phyloP scores from a whole-genome alignment of 2,113 vertebrate species.

The Hoplias malabaricus region DNA sequence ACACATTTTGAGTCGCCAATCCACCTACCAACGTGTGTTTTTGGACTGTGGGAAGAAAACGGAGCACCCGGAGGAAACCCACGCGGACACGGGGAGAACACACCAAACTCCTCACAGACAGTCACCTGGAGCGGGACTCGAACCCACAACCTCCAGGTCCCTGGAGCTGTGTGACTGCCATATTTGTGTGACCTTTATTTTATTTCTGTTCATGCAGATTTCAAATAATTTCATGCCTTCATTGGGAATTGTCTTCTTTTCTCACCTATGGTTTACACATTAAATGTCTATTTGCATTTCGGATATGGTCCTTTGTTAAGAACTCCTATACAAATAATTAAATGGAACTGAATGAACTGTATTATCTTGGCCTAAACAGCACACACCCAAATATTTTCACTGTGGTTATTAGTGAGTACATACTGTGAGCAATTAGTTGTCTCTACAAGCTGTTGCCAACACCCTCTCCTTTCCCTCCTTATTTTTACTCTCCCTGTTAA shows the following conservation, averaged over 20 bases:
- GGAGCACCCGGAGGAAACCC: no score
- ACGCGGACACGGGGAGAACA: no score
- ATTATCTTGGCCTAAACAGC: not conserved
- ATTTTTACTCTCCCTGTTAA: not conserved
- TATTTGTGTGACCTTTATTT: not conserved
- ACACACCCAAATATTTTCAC: not conserved
- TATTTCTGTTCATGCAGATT: not conserved
- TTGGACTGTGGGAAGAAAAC: no score
- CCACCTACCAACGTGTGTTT: no score
- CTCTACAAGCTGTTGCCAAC: not conserved
- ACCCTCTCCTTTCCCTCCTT: not conserved
- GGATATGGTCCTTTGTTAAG: not conserved
- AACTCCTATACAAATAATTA: not conserved
- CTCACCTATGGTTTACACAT: not conserved
- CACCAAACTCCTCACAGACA: no score
- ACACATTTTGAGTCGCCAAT: no score
- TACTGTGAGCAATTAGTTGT: not conserved
- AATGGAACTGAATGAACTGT: not conserved
- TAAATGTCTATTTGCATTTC: not conserved
- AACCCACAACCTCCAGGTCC: no score
- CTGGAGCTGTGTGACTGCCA: no score
- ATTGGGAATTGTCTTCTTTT: not conserved
- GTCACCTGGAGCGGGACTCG: no score
- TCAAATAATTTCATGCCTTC: not conserved
- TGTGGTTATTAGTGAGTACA: not conserved